Evolutionary conservation across 2,113 vertebrate species (phyloP).

Genomic region (Sylvilagus bachmani): DNA sequence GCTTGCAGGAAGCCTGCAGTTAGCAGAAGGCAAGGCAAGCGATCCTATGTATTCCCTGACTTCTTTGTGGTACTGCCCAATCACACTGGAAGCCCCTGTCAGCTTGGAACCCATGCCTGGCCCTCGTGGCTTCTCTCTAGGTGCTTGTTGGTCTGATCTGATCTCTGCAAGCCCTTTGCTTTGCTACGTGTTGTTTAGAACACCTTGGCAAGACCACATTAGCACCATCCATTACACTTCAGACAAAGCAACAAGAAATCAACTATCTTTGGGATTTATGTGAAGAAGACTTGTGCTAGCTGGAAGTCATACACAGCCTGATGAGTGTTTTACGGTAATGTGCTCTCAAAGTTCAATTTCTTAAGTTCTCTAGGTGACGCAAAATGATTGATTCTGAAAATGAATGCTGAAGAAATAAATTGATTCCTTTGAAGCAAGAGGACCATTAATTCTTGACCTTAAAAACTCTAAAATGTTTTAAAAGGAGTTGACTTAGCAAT

Average conservation of each 20-base stretch:
- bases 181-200: constrained; percentile 18
- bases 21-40: background rate
- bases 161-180: background rate
- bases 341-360: constrained; percentile 76
- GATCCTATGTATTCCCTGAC: background rate
- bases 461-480: constrained; percentile 80
- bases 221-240: background rate
- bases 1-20: background rate
- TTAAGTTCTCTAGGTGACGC: constrained; percentile 79
- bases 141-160: background rate
- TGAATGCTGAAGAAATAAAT: constrained; percentile 83
- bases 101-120: background rate
- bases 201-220: background rate
- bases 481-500: constrained; percentile 84
- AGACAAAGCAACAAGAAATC: constrained; percentile 55
- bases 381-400: constrained; percentile 86
- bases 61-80: background rate
- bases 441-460: constrained; percentile 83
- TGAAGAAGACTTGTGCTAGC: constrained; percentile 23
- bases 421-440: constrained; percentile 83
- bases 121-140: background rate
- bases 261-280: constrained; percentile 61
- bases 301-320: constrained; percentile 27
- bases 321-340: constrained; percentile 77
- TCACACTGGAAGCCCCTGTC: background rate